Base-by-base conservation (phyloP, 2,113 vertebrate species). In the Castor canadensis region DNA sequence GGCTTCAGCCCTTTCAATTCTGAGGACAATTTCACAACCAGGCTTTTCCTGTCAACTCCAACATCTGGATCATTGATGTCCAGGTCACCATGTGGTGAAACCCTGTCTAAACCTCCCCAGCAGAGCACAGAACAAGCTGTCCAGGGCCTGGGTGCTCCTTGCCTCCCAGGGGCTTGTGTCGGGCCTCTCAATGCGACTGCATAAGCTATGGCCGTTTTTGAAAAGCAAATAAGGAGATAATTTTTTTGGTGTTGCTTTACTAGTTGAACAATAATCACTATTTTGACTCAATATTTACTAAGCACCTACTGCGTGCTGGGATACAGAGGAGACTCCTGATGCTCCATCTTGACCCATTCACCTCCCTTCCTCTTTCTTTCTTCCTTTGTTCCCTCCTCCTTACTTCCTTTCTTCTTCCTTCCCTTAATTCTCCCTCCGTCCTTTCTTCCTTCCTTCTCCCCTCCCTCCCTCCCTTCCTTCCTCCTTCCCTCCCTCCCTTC, bases 31-130 rank as follows among this genome's bases (percentile, higher is more conserved):
- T 87, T 43, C 5, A 3, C 62, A 92, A 35, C 79, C 76, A 62
- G 49, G 82, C 43, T 89, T 96, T 96, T 95, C 62, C 66, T 19
- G 30, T 95, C 28, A 49, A 47, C 52, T 84, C 56, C 30, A 38
- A 88, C 91, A 97, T 96, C 95, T 96, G 96, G 81, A 93, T 49
- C 62, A 15, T 47, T 69, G 89, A 56, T 75, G 62, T 43, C 79
- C 64, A 47, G n/a, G 69, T 64, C 83, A 86, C 35, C 38, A 12
- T 40, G 58, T 86, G 73, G 66, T 75, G 69, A 87, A 90, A 73
- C 62, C 43, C 73, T 56, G 15, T 32, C 20, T 95, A 67, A 87
- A 58, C 60, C 54, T 60, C 52, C 58, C 58, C 32, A 16, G 35
- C 73, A 56, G 76, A 92, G 58, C 71, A 91, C 16, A 81, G 93